Base-by-base conservation (phyloP, 2,888 invertebrate species). In the Hedya salicella region DNA sequence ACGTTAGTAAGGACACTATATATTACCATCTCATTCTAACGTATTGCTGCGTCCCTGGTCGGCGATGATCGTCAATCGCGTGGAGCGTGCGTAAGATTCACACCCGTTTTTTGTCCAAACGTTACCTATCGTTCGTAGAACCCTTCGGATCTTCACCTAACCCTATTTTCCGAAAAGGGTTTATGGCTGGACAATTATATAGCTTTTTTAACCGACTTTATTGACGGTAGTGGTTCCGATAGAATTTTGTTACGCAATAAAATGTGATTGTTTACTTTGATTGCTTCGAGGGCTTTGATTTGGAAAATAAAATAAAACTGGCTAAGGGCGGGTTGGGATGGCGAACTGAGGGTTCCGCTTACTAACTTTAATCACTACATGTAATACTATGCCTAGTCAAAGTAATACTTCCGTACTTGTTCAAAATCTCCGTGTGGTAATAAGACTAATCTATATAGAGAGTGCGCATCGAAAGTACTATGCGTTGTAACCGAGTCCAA, bases 181-280 rank as follows among this genome's bases (percentile, higher is more conserved):
- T 62, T 62, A 62, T 62, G 17, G 14, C 6, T 39, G n/a, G 8
- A 62, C 60, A 50, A 42, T 61, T 61, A 61, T 49, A 61, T 16
- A 36, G 6, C 21, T 39, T 39, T 49, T 42, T 36, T 49, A 25
- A 19, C 3, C 14, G 8, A 30, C 36, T 57, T 57, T 57, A 57
- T 61, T 39, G 40, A 17, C 50, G 40, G 40, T 49, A 40, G 60
- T 60, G 40, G 50, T 1, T 25, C 36, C 48, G 40, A 62, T 52
- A 44, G 61, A 52, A 52, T 52, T 52, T 52, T 32, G 61, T 52
- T 44, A 42, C 36, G 42, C 42, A 17, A 30, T 52, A 32, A 52
- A 62, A 48, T 3, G 17, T 14, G 52, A 62, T 52, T 61, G 61
- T 61, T 62, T 44, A 32, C 17, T 44, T 62, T 62, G 42, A 62